These are phyloP conservation scores for Formica exsecta DNA, from an alignment of 1,140 invertebrate species.

Conservation along the genomic window DNA sequence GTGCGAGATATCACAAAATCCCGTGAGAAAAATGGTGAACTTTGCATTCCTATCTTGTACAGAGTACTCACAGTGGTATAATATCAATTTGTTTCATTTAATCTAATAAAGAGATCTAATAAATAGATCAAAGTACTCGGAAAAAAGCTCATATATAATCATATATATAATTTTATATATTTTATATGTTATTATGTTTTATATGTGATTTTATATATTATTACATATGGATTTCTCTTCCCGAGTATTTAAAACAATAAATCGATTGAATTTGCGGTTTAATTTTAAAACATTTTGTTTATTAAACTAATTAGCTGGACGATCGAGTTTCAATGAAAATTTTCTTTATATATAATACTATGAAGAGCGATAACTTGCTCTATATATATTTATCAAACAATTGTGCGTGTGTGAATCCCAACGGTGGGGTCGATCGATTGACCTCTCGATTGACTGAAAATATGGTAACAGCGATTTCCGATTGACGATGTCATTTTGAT, in stretches of 20 bases:
- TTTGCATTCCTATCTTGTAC: constrained; percentile 24
- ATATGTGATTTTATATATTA: no score
- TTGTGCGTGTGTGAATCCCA: not conserved
- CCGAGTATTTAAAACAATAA: not conserved
- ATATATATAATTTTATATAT: no score
- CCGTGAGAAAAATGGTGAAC: constrained; percentile 35
- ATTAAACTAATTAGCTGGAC: not conserved
- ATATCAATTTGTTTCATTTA: constrained; percentile 58
- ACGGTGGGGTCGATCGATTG: not conserved
- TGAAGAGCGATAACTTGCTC: not conserved
- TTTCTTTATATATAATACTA: not conserved
- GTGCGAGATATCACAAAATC: constrained; percentile 27
- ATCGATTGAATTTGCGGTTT: not conserved
- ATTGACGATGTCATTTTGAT: not conserved
- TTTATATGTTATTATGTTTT: no score
- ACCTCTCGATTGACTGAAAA: not conserved
- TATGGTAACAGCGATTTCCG: constrained; percentile 34
- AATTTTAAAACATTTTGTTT: not conserved
- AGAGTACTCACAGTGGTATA: constrained; percentile 5
- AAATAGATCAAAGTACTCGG: not conserved
- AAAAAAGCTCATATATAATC: no score
- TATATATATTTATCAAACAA: constrained; percentile 56
- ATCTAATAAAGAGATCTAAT: constrained; percentile 21
- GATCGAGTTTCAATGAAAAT: not conserved
- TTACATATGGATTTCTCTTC: no score